Conservation (phyloP, 2,888 invertebrate species). For the Campaea margaritaria region DNA sequence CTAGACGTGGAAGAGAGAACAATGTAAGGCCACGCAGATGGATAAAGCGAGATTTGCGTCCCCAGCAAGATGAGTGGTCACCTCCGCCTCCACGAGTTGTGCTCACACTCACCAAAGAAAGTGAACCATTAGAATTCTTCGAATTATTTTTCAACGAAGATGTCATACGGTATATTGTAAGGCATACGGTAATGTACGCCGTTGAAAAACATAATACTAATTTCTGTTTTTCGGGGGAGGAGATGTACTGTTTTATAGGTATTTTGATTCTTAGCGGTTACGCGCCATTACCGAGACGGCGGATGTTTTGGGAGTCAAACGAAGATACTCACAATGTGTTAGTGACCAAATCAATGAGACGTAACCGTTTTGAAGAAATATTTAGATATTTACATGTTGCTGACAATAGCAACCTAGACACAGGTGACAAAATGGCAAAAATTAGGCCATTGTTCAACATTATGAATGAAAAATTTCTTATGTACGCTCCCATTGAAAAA, state of each 20-base stretch:
- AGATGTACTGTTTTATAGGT: constrained; percentile 35
- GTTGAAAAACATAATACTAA: constrained; percentile 8
- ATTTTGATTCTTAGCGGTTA: constrained; percentile 51
- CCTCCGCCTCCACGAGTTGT: constrained; percentile 14
- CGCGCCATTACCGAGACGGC: constrained; percentile 39
- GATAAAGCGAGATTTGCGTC: constrained; percentile 9
- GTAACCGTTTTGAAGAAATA: constrained; percentile 48
- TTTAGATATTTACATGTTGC: constrained; percentile 47
- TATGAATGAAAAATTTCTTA: constrained; percentile 34
- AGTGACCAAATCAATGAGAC: constrained; percentile 34
- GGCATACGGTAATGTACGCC: constrained; percentile 14
- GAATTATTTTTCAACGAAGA: constrained; percentile 19
- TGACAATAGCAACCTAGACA: constrained; percentile 43
- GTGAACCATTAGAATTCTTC: constrained; percentile 17
- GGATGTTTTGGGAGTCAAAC: constrained; percentile 46
- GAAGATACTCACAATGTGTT: constrained; percentile 45
- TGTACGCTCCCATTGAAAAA: constrained; percentile 5
- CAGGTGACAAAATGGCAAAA: constrained; percentile 48
- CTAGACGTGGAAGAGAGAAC: neutral
- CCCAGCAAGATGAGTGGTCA: constrained; percentile 4
- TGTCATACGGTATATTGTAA: constrained; percentile 14
- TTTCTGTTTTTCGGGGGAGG: constrained; percentile 15
- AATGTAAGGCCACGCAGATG: neutral
- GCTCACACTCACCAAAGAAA: constrained; percentile 2
- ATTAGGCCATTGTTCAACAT: no score